Base-by-base conservation (phyloP, 2,113 vertebrate species). In the Ardeotis arabs region DNA sequence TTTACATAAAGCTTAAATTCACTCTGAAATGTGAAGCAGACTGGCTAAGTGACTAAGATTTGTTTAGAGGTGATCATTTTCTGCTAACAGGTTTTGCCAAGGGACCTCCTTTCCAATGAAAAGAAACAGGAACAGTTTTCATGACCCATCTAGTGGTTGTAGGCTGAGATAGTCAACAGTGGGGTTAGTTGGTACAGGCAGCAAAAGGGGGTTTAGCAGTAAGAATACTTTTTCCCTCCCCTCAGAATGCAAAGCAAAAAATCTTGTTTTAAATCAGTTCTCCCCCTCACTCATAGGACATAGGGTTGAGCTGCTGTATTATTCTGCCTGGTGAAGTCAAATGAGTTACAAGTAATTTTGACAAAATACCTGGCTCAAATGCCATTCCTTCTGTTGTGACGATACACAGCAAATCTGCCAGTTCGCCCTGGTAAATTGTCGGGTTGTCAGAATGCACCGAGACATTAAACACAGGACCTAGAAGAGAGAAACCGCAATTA, bases 381-480 rank as follows among this genome's bases (percentile, higher is more conserved):
- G 97, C 95, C 33, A 98, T 97, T 89, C 98, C 99, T 55, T 98
- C 98, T 1, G 72, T 97, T 25, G 98, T 97, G 85, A 99, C 10
- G 27, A 97, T 98, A 53, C 99, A 99, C 91, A 98, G 97, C 96
- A 99, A 87, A 70, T 98, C 99, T 95, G 99, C 98, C 6, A 99
- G 98, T 60, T 99, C 99, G 55, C 98, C 99, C 31, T 98, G 99
- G 97, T 98, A 98, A 89, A 99, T 96, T 0, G 97, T 98, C 1
- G 93, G 98, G 39, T 95, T 97, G 96, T 99, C 99, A 3, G 99
- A 99, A 52, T 98, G 97, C 95, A 99, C 98, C 0, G 98, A 98
- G 66, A 99, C 98, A 52, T 98, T 98, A 95, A 99, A 99, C 33
- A 98, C 87, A 3, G 99, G 99, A 89, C 99, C 99, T 99, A 91